Percentiles rank a stretch among this genome's conserved stretches.
Conservation (phyloP, 2,888 invertebrate genomes). For the Cyclophora albipunctata region DNA sequence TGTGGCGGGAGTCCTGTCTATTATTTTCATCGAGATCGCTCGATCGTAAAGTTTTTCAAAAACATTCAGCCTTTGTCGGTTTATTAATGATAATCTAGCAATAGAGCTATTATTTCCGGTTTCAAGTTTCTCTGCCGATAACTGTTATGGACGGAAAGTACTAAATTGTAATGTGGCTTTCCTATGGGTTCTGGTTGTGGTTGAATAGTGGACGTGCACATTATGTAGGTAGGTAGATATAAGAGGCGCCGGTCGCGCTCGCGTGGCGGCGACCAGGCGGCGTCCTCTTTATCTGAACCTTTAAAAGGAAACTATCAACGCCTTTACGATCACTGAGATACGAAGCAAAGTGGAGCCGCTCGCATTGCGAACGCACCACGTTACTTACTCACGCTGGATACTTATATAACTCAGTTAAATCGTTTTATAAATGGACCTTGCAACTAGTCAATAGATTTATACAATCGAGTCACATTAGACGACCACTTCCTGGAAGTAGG, state of each 20-base stretch:
- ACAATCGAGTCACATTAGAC: too few relatives aligned
- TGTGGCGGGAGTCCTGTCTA: conserved; percentile 3
- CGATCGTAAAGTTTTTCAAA: conserved; percentile 6
- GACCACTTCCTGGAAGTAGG: too few relatives aligned
- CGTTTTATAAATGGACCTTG: too few relatives aligned
- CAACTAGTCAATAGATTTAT: too few relatives aligned
- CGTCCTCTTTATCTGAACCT: conserved; percentile 54
- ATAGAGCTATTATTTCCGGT: not conserved
- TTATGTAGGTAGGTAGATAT: conserved; percentile 21
- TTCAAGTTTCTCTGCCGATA: not conserved
- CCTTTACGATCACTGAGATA: conserved; percentile 55
- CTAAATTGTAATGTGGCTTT: conserved; percentile 16
- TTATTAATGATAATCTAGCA: not conserved
- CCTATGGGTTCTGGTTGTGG: conserved; percentile 26
- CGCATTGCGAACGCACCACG: conserved; percentile 28
- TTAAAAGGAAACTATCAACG: conserved; percentile 66
- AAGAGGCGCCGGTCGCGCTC: conserved; percentile 29
- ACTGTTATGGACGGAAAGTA: too few relatives aligned
- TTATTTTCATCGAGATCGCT: conserved; percentile 4
- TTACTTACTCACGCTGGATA: conserved; percentile 24
- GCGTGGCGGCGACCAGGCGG: conserved; percentile 34
- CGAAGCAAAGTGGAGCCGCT: conserved; percentile 42
- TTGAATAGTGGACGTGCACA: conserved; percentile 26
- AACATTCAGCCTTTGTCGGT: conserved; percentile 2
- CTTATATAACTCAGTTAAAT: too few relatives aligned